phyloP scores from a whole-genome alignment of 2,113 vertebrate genomes.

The Aix galericulata region DNA sequence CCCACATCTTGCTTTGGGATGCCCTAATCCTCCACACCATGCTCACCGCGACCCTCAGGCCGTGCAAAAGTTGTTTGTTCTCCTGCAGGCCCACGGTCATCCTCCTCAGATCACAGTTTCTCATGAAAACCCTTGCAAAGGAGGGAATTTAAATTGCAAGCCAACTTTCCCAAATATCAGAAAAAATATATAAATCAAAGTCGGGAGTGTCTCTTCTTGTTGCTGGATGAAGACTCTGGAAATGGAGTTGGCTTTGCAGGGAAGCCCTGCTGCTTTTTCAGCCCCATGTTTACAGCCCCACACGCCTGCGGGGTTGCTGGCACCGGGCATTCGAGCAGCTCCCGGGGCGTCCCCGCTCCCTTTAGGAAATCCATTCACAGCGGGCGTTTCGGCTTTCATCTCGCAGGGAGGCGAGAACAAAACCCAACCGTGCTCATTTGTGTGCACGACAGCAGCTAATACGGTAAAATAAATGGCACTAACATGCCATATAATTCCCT shows the following conservation, averaged over 20 bases:
- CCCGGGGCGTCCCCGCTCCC: background rate
- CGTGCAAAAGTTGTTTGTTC: background rate
- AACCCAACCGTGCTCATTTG: background rate
- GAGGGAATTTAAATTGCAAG: background rate
- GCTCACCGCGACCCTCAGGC: rapidly evolving
- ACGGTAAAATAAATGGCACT: background rate
- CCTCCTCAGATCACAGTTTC: background rate
- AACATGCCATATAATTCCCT: background rate
- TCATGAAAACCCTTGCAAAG: background rate
- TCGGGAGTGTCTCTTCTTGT: background rate
- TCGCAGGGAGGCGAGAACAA: background rate
- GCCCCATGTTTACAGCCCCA: rapidly evolving
- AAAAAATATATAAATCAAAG: background rate
- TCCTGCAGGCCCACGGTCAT: background rate
- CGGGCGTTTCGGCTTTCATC: background rate
- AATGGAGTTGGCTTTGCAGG: rapidly evolving
- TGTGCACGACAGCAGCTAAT: background rate
- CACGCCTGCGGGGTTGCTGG: rapidly evolving
- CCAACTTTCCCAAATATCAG: background rate
- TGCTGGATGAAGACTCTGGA: background rate
- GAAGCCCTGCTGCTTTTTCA: background rate
- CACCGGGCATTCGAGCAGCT: rapidly evolving
- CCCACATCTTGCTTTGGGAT: too few relatives aligned
- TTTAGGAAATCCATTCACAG: background rate
- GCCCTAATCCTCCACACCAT: background rate